Evolutionary conservation across 2,888 invertebrate genomes (phyloP).

Genomic region (Leuctra nigra): DNA sequence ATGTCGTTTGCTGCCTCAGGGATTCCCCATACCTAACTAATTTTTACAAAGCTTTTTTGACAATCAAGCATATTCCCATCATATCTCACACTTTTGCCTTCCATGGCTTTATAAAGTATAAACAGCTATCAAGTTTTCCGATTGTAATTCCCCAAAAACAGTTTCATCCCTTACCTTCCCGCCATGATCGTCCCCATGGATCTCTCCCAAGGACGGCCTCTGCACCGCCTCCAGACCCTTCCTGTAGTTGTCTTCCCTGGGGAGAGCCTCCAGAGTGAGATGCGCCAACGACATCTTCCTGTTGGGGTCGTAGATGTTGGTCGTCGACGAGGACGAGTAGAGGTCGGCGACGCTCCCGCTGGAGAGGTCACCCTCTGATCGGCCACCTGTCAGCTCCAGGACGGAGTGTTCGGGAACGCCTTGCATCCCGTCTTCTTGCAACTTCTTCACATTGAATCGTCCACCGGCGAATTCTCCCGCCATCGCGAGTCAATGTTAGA

Average conservation of each 20-base stretch:
- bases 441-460: constrained; percentile 25
- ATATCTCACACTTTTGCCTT: too few relatives aligned
- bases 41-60: too few relatives aligned
- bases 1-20: too few relatives aligned
- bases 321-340: constrained; percentile 7
- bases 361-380: not conserved
- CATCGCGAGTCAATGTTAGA: not conserved
- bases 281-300: constrained; percentile 56
- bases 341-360: constrained; percentile 13
- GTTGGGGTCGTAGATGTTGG: constrained; percentile 6
- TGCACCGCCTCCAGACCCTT: constrained; percentile 68
- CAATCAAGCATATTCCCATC: too few relatives aligned
- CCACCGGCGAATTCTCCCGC: constrained; percentile 9
- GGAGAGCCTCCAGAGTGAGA: constrained; percentile 69
- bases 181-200: constrained; percentile 58
- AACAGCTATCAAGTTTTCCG: too few relatives aligned
- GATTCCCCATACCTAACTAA: too few relatives aligned
- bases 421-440: constrained; percentile 24
- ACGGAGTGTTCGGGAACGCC: constrained; percentile 26
- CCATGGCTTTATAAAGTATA: too few relatives aligned
- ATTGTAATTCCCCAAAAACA: too few relatives aligned
- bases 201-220: constrained; percentile 75
- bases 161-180: constrained; percentile 44
- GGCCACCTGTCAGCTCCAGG: constrained; percentile 20
- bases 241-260: constrained; percentile 75